Percentiles rank a stretch among this genome's conserved stretches.
Evolutionary conservation across 2,888 invertebrate genomes (phyloP).

Genomic region (Notocelia uddmanniana): DNA sequence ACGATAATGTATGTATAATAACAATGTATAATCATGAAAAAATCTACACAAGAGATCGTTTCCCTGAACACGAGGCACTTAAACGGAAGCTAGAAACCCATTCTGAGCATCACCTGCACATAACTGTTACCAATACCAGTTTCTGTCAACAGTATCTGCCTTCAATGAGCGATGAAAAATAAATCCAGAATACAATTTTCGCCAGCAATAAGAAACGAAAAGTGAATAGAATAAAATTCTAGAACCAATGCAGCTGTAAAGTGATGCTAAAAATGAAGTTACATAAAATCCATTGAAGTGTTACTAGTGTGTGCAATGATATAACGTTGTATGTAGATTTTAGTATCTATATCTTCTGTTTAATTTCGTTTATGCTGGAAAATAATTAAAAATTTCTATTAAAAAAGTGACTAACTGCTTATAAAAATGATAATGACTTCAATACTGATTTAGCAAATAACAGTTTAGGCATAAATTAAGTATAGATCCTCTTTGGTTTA

Average conservation of each 20-base stretch:
- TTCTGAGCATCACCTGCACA: neutral
- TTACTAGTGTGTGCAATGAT: neutral
- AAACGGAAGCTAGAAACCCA: neutral
- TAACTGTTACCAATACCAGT: neutral
- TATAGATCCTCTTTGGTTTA: no score
- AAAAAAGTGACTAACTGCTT: no score
- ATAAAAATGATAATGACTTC: no score
- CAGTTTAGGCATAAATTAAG: no score
- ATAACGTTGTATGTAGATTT: neutral
- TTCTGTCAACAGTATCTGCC: neutral
- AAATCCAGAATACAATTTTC: slow-evolving; percentile 18
- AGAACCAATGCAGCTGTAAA: neutral
- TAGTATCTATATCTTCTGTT: neutral
- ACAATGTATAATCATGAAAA: no score
- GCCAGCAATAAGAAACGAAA: neutral
- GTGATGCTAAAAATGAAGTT: neutral
- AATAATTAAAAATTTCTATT: no score
- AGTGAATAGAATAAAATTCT: neutral
- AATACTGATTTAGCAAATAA: no score
- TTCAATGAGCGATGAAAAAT: slow-evolving; percentile 12
- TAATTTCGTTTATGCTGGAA: no score
- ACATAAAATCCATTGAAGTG: neutral
- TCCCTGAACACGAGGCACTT: neutral
- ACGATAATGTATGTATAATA: no score
- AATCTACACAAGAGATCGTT: no score